Base-by-base conservation (phyloP, 2,113 vertebrate species). In the Vidua macroura region DNA sequence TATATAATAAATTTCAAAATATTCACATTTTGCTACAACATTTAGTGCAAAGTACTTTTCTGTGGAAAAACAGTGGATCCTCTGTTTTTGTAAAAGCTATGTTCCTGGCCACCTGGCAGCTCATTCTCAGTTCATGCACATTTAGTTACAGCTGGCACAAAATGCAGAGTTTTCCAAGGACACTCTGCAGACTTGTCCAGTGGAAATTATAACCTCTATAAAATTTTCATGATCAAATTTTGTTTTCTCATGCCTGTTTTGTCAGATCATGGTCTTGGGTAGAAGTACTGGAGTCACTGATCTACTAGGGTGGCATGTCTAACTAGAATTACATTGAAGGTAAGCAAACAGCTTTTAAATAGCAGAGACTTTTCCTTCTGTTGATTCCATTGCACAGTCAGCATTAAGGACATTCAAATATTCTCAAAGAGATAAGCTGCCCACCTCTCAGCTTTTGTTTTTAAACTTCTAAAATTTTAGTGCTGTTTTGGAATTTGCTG, bases 161-260 rank as follows among this genome's bases (percentile, higher is more conserved):
- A 83, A 55, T 62, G 5, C 20, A 67, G 80, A 96, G 48, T 94
- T 97, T 93, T 93, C 80, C 68, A 95, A 95, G 79, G 90, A 85
- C 87, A 88, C 15, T 79, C 56, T 70, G 59, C 63, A 93, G 78
- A 67, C 14, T 81, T 95, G 73, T 83, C 78, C 91, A 68, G 41
- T 96, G 81, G 84, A 97, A 96, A 95, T 93, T 67, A 85, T 76
- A 96, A 91, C 39, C 44, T 74, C 64, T 88, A 66, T 80, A 88
- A 94, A 94, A 80, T 67, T 56, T 78, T 81, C 3, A 10, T 83
- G 72, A 90, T 89, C 66, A 89, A 49, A 70, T 95, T 96, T 78
- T 95, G 67, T 95, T 96, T 97, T 96, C 73, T 92, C 46, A 73
- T 68, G 21, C 46, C 17, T 58, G 4, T 77, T 92, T 93, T 62